Base-by-base conservation (phyloP, 2,797 vertebrate species). In the Cossypha polioptera region DNA sequence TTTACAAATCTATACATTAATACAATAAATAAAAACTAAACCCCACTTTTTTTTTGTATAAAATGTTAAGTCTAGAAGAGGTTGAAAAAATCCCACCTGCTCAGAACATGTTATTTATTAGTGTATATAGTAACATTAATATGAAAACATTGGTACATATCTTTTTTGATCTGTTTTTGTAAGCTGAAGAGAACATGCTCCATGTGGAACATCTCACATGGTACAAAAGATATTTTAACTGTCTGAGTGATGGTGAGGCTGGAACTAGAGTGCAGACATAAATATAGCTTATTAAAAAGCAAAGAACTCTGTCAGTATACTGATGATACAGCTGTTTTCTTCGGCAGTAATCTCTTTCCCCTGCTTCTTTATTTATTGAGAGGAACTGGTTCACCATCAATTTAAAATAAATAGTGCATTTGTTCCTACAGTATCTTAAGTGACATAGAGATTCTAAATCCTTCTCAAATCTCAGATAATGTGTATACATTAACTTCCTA, bases 21-120 rank as follows among this genome's bases (percentile, higher is more conserved):
- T n/a, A 36, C 1, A 62, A 67, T 22, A 62, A 74, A 40, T 15
- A 9, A 42, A 85, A 94, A 50, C 7, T 40, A 45, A 72, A 55
- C 4, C 0, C 0, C 11, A 36, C 2, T 2, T 40, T 16, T 16
- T 38, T 40, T 71, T 71, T 4, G 1, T 33, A 57, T 36, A 36
- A 55, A 53, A 36, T 0, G 2, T 10, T 63, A 67, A 45, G 35
- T 8, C 5, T 45, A 42, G 31, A 55, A 58, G 58, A 72, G 2
- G 7, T 14, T 62, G n/a, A 45, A 75, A 90, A 90, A 75, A n/a
- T 55, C 6, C 9, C 25, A 51, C 4, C 13, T 31, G 7, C 8
- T 80, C 15, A 33, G 35, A 73, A 57, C 1, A 4, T 4, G 16
- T 40, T 68, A 3, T 22, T 10, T 42, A 3, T 40, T 63, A 67